phyloP scores from a whole-genome alignment of 2,888 invertebrate species.

The Hofmannophila pseudospretella region DNA sequence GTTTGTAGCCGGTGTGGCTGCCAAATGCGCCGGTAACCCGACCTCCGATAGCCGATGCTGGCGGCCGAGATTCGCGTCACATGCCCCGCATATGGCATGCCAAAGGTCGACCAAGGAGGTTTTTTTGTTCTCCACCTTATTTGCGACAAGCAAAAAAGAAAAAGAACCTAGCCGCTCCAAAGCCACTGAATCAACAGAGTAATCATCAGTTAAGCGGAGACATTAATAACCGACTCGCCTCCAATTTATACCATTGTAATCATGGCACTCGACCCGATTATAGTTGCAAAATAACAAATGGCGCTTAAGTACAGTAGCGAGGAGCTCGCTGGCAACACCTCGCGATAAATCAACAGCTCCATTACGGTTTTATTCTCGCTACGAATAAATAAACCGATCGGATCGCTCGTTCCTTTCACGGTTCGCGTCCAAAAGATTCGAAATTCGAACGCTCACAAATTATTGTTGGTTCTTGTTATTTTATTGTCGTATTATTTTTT shows the following conservation, averaged over 20 bases:
- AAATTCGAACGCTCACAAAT: constrained; percentile 70
- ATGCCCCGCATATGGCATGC: constrained; percentile 56
- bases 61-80: constrained; percentile 62
- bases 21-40: constrained; percentile 66
- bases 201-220: constrained; percentile 13
- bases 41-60: constrained; percentile 43
- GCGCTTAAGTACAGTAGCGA: constrained; percentile 60
- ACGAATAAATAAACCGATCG: constrained; percentile 49
- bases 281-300: constrained; percentile 57
- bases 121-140: constrained; percentile 46
- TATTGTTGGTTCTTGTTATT: constrained; percentile 67
- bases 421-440: constrained; percentile 33
- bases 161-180: constrained; percentile 16
- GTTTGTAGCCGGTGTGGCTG: constrained; percentile 47
- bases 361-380: constrained; percentile 62
- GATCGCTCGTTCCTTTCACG: constrained; percentile 56
- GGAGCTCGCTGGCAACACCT: constrained; percentile 36
- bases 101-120: constrained; percentile 65
- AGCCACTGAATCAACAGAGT: constrained; percentile 13
- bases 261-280: constrained; percentile 32
- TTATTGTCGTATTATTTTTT: constrained; percentile 54
- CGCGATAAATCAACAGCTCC: constrained; percentile 66
- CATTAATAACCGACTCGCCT: constrained; percentile 37
- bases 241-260: constrained; percentile 56
- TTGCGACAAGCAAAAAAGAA: constrained; percentile 26